Evolutionary conservation across 2,113 vertebrate genomes (phyloP).

Genomic region (Callaeas wilsoni): DNA sequence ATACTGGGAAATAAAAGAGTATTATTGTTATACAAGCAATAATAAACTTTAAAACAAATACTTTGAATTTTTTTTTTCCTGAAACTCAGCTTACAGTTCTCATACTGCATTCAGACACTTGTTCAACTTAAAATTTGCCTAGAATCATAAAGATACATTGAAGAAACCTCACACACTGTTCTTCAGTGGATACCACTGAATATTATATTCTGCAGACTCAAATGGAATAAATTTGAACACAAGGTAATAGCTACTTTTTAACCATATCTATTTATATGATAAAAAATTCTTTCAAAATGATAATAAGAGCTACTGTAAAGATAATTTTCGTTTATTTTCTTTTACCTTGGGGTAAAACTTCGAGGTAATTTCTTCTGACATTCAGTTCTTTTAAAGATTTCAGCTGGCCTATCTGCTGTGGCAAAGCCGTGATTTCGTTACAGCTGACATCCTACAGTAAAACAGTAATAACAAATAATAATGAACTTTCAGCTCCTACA

Average conservation of each 20-base stretch:
- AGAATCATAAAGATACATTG: background rate
- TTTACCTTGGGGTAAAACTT: slow-evolving; percentile 91
- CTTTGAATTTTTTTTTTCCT: background rate
- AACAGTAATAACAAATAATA: background rate
- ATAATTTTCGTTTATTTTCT: background rate
- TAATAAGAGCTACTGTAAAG: background rate
- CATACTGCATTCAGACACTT: background rate
- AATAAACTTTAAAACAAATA: background rate
- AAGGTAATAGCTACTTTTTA: background rate
- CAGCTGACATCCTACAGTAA: slow-evolving; percentile 90
- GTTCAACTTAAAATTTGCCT: background rate
- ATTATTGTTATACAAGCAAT: background rate
- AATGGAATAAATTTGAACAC: background rate
- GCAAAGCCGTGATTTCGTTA: slow-evolving; percentile 90
- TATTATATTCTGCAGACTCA: background rate
- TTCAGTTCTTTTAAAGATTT: slow-evolving; percentile 88
- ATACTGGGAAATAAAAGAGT: background rate
- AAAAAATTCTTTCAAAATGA: background rate
- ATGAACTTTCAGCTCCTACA: background rate
- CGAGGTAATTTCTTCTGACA: slow-evolving; percentile 89
- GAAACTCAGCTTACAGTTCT: background rate
- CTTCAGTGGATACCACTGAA: background rate
- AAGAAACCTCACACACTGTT: background rate
- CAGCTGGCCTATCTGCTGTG: slow-evolving; percentile 87
- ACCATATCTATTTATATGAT: background rate